phyloP scores from a whole-genome alignment of 2,797 vertebrate genomes.

The Peromyscus attwateri region DNA sequence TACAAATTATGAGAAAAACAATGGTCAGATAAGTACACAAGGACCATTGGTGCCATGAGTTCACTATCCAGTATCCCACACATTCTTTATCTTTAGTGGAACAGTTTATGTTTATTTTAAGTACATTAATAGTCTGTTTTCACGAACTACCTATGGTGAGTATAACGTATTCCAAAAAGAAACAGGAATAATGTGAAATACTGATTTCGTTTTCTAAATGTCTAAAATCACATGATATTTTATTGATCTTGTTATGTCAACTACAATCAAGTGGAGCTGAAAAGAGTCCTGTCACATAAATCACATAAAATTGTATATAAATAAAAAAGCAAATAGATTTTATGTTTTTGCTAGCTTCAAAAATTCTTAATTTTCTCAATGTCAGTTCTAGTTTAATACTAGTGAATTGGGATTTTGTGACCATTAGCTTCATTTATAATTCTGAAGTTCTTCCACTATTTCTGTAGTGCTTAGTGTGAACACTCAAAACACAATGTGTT shows the following conservation, averaged over 20 bases:
- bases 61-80: background rate
- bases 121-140: background rate
- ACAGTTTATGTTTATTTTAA: background rate
- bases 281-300: background rate
- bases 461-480: background rate
- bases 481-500: background rate
- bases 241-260: background rate
- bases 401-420: background rate
- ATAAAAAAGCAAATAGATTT: background rate
- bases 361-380: background rate
- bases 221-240: background rate
- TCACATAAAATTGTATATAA: background rate
- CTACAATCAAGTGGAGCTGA: background rate
- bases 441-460: background rate
- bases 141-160: background rate
- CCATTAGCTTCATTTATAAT: background rate
- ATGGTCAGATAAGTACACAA: background rate
- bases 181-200: background rate
- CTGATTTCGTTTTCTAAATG: background rate
- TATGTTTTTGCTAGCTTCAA: background rate
- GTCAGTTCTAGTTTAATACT: background rate
- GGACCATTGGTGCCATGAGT: background rate
- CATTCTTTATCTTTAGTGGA: background rate
- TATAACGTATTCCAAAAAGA: background rate
- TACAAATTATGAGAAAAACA: background rate